Base-by-base conservation (phyloP, 2,113 vertebrate species). In the Prinia subflava region DNA sequence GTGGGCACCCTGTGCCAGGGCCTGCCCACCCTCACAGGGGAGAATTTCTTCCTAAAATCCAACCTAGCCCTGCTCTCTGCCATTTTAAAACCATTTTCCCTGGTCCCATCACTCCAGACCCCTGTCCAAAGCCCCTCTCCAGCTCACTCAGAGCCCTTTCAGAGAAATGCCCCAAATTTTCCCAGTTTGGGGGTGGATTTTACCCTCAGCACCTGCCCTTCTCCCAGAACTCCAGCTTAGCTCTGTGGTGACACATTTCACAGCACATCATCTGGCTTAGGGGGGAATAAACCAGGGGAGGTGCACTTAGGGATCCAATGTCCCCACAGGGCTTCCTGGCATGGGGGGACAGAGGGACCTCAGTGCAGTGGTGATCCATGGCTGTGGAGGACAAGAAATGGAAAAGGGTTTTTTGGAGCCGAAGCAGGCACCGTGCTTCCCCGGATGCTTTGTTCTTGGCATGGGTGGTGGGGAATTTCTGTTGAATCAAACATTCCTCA, bases 291-390 rank as follows among this genome's bases (percentile, higher is more conserved):
- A 13, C 21, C 65, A 65, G 23, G 15, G 0, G 1, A 87, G 41
- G 18, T 27, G 31, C 9, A 7, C 52, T 53, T 17, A 6, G 33
- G 42, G 42, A 7, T 57, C 41, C 35, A 47, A 10, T 13, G 41
- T 67, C 77, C 70, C 83, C 82, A 56, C 47, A 75, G 75, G 46
- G 7, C 30, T 30, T 20, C 47, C 53, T 1, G 5, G 53, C 31
- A 52, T 3, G 27, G 9, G 12, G 56, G 57, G 17, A 31, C 3
- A 3, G 56, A 39, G 16, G 5, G 24, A 5, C 46, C 50, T 35
- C 24, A 8, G 57, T 68, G 37, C 0, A 0, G 4, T 33, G 55
- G 6, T 8, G 17, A 1, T 64, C 53, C 0, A 0, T 19, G 46
- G 4, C n/a, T 57, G 3, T 11, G 23, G 24, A 7, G 27, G 41